Evolutionary conservation across 2,797 vertebrate species (phyloP), one percentile per base, ranked within the genome.

Genomic region (Meriones psammophilus): DNA sequence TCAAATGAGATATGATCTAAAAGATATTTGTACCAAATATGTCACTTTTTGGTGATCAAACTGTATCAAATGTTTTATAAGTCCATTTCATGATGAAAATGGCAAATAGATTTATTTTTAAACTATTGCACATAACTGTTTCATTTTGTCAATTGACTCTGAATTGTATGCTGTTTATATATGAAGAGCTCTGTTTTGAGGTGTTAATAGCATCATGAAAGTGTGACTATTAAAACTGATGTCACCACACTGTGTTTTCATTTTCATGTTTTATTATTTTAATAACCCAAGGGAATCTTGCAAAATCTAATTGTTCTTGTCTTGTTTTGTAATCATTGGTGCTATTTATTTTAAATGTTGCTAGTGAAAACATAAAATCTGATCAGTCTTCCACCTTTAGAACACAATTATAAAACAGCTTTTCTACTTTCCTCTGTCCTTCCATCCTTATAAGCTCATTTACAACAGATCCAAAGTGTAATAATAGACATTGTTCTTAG

Each of bases 1-100:
- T 20, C 50, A 92, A 97, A 91, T 83, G 36, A 92, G 50, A 95
- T 68, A 73, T 42, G 46, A 68, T 78, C 24, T n/a, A 69, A 94
- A 58, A 83, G 9, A 8, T 68, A 89, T 73, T 68, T 42, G 9
- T 69, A 15, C 10, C 68, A n/a, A 66, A 84, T 66, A 30, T 46
- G 39, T 33, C 28, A 66, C 28, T 66, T 46, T 84, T 84, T 66
- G 28, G 8, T 88, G 33, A 94, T 20, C 71, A 89, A 71, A 88
- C 33, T 95, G 92, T 54, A 88, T 7, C 26, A 77, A 36, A 73
- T 83, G 64, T 26, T 90, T 93, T 84, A 71, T 73, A 94, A 24
- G 87, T 96, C 8, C 20, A 83, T 80, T 92, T 95, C 15, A 93
- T 60, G 30, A 88, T 9, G 28, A 42, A 88, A 95, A 77, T n/a